Conservation (phyloP, 2,113 vertebrate genomes). For the Anarrhichthys ocellatus region DNA sequence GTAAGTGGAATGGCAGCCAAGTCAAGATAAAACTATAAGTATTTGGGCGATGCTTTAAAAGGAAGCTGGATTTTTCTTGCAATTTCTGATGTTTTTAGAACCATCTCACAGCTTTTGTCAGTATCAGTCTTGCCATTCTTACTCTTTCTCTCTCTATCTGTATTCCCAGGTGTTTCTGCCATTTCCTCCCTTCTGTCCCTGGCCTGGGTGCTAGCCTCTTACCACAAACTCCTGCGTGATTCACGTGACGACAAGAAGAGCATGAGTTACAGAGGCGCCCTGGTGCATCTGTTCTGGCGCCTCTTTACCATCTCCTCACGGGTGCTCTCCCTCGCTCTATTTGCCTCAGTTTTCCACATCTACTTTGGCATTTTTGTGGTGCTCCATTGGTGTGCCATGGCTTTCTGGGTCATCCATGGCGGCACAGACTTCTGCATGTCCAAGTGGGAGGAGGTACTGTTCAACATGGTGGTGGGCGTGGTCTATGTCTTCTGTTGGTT, state of each 20-base stretch:
- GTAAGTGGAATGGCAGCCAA: slow-evolving; percentile 20
- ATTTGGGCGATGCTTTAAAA: slow-evolving; percentile 19
- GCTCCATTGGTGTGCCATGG: slow-evolving; percentile 99
- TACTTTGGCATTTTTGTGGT: slow-evolving; percentile 99
- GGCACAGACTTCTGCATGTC: slow-evolving; percentile 99
- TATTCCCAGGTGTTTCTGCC: slow-evolving; percentile 93
- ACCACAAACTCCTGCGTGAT: slow-evolving; percentile 99
- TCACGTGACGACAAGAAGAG: slow-evolving; percentile 99
- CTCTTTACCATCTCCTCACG: slow-evolving; percentile 99
- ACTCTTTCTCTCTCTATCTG: slow-evolving; percentile 37
- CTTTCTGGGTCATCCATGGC: slow-evolving; percentile 99
- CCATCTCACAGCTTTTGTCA: slow-evolving; percentile 17
- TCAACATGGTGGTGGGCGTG: slow-evolving; percentile 99
- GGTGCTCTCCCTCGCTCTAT: slow-evolving; percentile 98
- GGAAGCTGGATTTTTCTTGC: slow-evolving; percentile 6
- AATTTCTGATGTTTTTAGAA: slow-evolving; percentile 14
- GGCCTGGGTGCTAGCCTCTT: slow-evolving; percentile 99
- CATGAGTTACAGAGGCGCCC: slow-evolving; percentile 98
- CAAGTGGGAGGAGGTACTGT: slow-evolving; percentile 99
- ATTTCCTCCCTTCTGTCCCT: slow-evolving; percentile 98
- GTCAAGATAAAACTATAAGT: slow-evolving; percentile 30
- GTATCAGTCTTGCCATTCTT: not conserved
- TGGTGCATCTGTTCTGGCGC: slow-evolving; percentile 98
- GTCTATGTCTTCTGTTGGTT: slow-evolving; percentile 99
- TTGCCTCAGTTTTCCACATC: slow-evolving; percentile 99